Base-by-base conservation (phyloP, 1,140 invertebrate species). In the Dryas iulia region DNA sequence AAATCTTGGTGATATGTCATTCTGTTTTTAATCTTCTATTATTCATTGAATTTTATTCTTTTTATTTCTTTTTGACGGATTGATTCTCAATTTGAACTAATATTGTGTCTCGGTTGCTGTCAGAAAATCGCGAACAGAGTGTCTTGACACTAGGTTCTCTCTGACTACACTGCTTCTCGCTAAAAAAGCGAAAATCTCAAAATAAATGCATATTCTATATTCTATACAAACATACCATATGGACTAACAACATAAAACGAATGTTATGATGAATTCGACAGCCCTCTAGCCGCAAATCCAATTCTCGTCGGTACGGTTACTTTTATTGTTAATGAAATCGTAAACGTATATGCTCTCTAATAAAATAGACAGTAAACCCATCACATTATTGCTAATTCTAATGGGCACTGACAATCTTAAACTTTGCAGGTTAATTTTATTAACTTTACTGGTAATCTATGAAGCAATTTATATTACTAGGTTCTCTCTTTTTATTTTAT, bases 281-380 rank as follows among this genome's bases (percentile, higher is more conserved):
- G 59, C 66, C 59, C 66, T 57, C 58, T 23, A 60, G 59, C 66
- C 35, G 23, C 39, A 60, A 65, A 65, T 65, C 62, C 62, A 65
- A 65, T 60, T 61, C 66, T 58, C 66, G 59, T 54, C 57, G 35
- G 66, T 61, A 61, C 66, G 66, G 59, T 61, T 56, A 61, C 58
- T 68, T 68, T 68, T 68, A 68, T 61, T 62, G 66, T 68, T 60
- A 54, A 68, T 68, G 66, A 68, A 67, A 68, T 53, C 66, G 59
- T 61, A 68, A 68, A 61, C 59, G 18, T 68, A 56, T 62, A 56
- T 56, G 59, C 74, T 81, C 59, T 60, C 69, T 57, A 65, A 65
- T 65, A 65, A 65, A 65, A 65, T 65, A 57, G 62, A 65, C 62
- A 65, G 30, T 65, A 65, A 65, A 65, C 31, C 60, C 66, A 30